Conservation (phyloP, 2,113 vertebrate species). For the Scomber scombrus region DNA sequence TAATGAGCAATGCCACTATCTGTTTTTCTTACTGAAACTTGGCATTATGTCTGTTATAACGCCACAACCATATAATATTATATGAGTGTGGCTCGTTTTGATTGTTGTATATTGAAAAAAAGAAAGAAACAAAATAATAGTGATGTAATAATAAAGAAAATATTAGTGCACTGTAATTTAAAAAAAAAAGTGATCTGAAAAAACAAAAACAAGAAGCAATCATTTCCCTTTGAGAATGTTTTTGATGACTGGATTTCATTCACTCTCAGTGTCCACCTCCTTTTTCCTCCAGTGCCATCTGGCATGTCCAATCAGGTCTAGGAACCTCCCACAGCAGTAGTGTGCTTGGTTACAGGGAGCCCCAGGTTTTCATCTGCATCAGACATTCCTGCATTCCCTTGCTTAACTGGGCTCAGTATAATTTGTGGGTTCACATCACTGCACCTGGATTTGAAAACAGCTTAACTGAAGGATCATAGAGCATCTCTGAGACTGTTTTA, state of each 20-base stretch:
- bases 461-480: slow-evolving; percentile 26
- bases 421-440: slow-evolving; percentile 7
- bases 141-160: background rate
- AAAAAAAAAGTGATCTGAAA: no score
- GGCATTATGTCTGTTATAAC: background rate
- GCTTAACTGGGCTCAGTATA: slow-evolving; percentile 26
- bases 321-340: slow-evolving; percentile 62
- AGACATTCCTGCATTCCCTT: slow-evolving; percentile 50
- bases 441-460: background rate
- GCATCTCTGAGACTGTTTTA: slow-evolving; percentile 28
- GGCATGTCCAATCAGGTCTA: slow-evolving; percentile 45
- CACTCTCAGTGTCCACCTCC: slow-evolving; percentile 17
- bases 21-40: background rate
- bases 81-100: no score
- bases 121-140: no score
- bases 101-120: no score
- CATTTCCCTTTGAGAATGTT: no score
- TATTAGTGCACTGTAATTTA: no score
- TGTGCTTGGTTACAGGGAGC: slow-evolving; percentile 2
- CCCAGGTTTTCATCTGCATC: slow-evolving; percentile 46
- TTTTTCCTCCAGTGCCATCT: slow-evolving; percentile 18
- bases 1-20: background rate
- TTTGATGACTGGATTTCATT: slow-evolving; percentile 3
- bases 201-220: no score
- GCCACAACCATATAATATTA: no score